Evolutionary conservation across 1,140 invertebrate species (phyloP).

Genomic region (Trichonephila clavata): DNA sequence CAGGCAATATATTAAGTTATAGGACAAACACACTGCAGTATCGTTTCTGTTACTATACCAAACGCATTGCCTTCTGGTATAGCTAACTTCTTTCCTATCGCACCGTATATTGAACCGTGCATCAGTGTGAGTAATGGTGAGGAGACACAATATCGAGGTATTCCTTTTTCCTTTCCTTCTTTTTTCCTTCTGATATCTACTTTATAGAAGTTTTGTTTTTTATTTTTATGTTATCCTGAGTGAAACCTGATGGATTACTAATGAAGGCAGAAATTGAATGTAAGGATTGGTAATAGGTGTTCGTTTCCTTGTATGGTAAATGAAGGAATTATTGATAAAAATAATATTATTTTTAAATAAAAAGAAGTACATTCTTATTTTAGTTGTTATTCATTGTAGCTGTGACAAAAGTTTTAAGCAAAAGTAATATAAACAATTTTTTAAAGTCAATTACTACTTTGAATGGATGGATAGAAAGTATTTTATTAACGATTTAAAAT

Average conservation of each 20-base stretch:
- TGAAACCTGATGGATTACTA: neutral
- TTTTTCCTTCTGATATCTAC: neutral
- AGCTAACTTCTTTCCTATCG: neutral
- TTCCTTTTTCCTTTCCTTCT: neutral
- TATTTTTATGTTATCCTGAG: neutral
- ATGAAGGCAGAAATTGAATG: neutral
- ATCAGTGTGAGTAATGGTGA: neutral
- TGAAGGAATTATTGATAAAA: neutral
- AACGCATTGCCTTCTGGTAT: neutral
- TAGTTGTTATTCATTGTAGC: no score
- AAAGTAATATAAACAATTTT: no score
- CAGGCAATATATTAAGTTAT: conserved; percentile 36
- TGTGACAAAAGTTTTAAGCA: no score
- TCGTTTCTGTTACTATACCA: neutral
- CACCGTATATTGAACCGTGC: neutral
- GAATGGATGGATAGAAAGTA: no score
- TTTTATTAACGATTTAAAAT: no score
- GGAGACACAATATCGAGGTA: neutral
- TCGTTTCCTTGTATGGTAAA: neutral
- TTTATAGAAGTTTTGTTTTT: neutral
- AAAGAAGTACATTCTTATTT: no score
- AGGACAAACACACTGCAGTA: conserved; percentile 2
- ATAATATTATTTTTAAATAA: no score
- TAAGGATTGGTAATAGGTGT: neutral
- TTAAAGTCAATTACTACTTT: no score